Percentiles rank a stretch among this genome's conserved stretches.
These are phyloP conservation scores for Andricus grossulariae DNA, from an alignment of 1,140 invertebrate genomes.

Conservation along the genomic window DNA sequence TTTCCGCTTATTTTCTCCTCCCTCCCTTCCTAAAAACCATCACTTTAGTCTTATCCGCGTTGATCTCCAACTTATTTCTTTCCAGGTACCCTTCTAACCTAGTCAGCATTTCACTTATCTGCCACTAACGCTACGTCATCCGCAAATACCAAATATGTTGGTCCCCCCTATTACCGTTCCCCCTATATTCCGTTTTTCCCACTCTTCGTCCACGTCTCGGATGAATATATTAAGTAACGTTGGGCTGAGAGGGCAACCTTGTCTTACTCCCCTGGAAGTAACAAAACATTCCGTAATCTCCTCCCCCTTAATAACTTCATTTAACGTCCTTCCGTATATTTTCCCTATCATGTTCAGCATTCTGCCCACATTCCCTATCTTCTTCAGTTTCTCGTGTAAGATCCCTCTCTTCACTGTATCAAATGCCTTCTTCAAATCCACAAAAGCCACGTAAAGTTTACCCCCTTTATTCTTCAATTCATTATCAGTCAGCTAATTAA, in stretches of 20 bases:
- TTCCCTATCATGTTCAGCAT: background rate
- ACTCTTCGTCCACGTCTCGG: background rate
- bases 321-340: background rate
- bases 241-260: slow-evolving; percentile 59
- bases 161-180: background rate
- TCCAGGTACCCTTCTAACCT: background rate
- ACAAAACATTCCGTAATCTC: too few species aligned
- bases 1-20: background rate
- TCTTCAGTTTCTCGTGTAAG: slow-evolving; percentile 22
- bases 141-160: background rate
- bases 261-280: slow-evolving; percentile 51
- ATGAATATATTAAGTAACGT: slow-evolving; percentile 42
- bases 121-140: too few species aligned
- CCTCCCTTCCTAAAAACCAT: background rate
- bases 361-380: slow-evolving; percentile 14
- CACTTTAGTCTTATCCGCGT: background rate
- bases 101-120: background rate
- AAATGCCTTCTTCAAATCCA: too few species aligned
- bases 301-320: slow-evolving; percentile 1
- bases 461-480: too few species aligned
- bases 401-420: background rate
- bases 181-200: background rate
- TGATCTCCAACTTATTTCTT: background rate
- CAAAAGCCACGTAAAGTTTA: too few species aligned
- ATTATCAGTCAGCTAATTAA: slow-evolving; percentile 39